These are phyloP conservation scores for Sarcophaga bullata DNA, from an alignment of 1,140 invertebrate genomes.

Conservation along the genomic window DNA sequence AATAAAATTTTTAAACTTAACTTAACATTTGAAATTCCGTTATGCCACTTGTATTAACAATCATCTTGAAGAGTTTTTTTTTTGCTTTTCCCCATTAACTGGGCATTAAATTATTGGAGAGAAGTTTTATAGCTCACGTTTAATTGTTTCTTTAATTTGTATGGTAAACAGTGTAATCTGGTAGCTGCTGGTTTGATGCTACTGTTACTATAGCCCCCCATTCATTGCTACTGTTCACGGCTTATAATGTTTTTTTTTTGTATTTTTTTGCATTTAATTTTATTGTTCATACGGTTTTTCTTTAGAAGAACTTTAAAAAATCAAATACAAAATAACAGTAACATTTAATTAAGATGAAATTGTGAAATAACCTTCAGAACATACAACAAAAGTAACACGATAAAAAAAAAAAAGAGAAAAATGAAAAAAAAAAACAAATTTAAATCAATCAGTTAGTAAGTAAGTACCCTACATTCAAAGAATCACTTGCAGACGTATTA, in stretches of 20 bases:
- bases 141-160: not conserved
- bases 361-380: constrained; percentile 34
- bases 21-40: too few species aligned
- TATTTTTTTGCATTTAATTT: not conserved
- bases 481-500: not conserved
- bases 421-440: not conserved
- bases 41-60: too few species aligned
- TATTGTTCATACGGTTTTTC: not conserved
- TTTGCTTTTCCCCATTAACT: too few species aligned
- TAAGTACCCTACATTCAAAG: not conserved
- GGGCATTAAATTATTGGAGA: too few species aligned
- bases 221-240: not conserved
- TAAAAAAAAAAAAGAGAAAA: not conserved
- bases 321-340: not conserved
- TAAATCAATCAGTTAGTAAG: constrained; percentile 24
- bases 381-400: not conserved
- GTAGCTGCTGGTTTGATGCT: not conserved
- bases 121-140: too few species aligned
- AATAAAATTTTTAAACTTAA: not conserved
- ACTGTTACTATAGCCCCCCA: not conserved
- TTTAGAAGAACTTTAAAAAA: constrained; percentile 22
- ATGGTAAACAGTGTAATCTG: not conserved
- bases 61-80: too few species aligned
- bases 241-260: not conserved
- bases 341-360: constrained; percentile 41